Base-by-base conservation (phyloP, 2,888 invertebrate genomes). In the Lithodes maja region DNA sequence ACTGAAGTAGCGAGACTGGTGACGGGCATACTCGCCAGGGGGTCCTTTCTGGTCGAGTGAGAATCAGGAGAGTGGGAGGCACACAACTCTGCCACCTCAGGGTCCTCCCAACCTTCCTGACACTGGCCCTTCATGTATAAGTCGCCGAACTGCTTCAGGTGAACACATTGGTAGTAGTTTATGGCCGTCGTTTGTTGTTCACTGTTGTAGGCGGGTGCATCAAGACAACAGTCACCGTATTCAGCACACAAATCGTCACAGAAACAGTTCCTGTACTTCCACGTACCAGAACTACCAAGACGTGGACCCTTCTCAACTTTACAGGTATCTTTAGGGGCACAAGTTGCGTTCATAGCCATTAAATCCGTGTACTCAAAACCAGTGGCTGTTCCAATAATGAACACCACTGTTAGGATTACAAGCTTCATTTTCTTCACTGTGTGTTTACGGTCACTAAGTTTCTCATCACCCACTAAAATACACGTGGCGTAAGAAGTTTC, bases 161-260 rank as follows among this genome's bases (percentile, higher is more conserved):
- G 92, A 33, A 93, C 93, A 92, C 94, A 94, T 15, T 93, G 92
- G 92, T 94, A 94, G 50, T 92, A 92, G 33, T 86, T 55, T 1
- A 68, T 71, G n/a, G 93, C 93, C 49, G 91, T 93, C 61, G 92
- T 92, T 86, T 93, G 92, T 83, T 93, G 93, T 55, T 92, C 93
- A 85, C 92, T 92, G 92, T 93, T 93, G 91, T 90, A 93, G 49
- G 92, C 92, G 74, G 83, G 92, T 0, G 94, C 94, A 92, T 94
- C 94, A 53, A 93, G 92, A 90, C 94, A 94, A 92, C 94, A 94
- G 92, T 94, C 94, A 53, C 94, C 94, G 90, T 94, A 94, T 12
- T 93, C 92, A 33, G 93, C 92, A 92, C 94, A 94, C 61, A 93
- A 92, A 69, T 93, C 92, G 91, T 94, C 94, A 92, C 94, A 94